A percentile compares a stretch with the other conserved stretches of the same genome.
Evolutionary conservation across 2,113 vertebrate genomes (phyloP).

Genomic region (Gadus macrocephalus): DNA sequence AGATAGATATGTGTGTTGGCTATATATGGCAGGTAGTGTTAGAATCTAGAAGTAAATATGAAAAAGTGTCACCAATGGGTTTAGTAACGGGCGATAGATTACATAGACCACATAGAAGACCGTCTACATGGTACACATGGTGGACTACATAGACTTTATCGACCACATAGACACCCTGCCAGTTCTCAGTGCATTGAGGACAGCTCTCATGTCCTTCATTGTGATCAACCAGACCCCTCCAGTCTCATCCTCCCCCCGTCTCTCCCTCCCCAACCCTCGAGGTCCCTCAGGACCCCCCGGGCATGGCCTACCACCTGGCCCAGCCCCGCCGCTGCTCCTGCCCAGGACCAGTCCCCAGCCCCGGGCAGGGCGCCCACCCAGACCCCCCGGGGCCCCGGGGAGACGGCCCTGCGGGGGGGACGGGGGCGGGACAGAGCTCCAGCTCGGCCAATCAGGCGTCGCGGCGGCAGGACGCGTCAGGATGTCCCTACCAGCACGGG

Average conservation of each 20-base stretch:
- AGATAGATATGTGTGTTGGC: no score
- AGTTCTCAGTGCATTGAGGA: neutral
- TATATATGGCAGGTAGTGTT: no score
- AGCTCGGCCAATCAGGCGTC: slow-evolving; percentile 66
- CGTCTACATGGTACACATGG: neutral
- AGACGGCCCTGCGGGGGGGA: slow-evolving; percentile 41
- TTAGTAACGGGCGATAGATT: neutral
- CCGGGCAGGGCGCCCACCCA: slow-evolving; percentile 42
- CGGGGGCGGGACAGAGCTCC: slow-evolving; percentile 38
- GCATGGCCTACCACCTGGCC: slow-evolving; percentile 38
- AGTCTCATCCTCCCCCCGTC: neutral
- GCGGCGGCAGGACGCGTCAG: slow-evolving; percentile 49
- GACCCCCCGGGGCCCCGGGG: slow-evolving; percentile 27
- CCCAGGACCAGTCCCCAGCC: slow-evolving; percentile 48
- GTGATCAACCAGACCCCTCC: no score
- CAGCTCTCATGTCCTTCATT: no score
- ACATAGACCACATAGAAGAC: neutral
- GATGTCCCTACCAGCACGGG: slow-evolving; percentile 78
- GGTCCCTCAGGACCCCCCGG: slow-evolving; percentile 48
- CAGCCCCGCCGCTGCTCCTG: slow-evolving; percentile 50
- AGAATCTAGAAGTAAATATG: no score
- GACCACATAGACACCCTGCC: no score
- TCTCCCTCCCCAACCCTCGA: slow-evolving; percentile 21
- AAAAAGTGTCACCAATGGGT: no score
- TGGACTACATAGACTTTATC: neutral